Conservation (phyloP, 1,140 invertebrate species). For the Drosophila santomea region DNA sequence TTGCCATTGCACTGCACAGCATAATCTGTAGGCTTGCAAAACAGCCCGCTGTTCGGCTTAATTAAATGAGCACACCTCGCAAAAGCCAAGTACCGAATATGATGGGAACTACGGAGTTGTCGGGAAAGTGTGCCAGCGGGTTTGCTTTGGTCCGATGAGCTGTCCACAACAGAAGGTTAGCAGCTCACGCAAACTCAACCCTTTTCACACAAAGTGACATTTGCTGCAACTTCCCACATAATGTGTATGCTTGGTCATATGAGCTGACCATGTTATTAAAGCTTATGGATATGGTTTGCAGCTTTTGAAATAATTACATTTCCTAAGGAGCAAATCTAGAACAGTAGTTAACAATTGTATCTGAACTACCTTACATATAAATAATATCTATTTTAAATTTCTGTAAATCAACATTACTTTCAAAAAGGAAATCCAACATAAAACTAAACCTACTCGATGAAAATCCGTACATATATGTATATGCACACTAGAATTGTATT, state of each 20-base stretch:
- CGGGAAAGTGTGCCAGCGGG: conserved; percentile 62
- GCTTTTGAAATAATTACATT: too few species aligned
- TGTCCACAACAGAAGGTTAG: conserved; percentile 25
- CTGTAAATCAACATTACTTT: too few species aligned
- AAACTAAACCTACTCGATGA: too few species aligned
- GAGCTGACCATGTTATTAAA: too few species aligned
- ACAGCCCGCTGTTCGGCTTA: conserved; percentile 53
- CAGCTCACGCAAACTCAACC: conserved; percentile 10
- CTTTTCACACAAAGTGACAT: conserved; percentile 11
- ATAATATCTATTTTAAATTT: too few species aligned
- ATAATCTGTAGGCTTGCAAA: conserved; percentile 49
- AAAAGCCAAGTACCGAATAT: conserved; percentile 14
- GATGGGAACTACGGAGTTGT: conserved; percentile 32
- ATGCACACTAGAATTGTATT: too few species aligned
- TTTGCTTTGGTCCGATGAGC: neutral
- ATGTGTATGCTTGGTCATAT: neutral
- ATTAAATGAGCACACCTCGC: conserved; percentile 66
- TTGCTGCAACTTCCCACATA: neutral
- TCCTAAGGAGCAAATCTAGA: neutral
- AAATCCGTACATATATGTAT: too few species aligned
- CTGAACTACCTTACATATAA: too few species aligned
- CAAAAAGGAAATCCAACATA: too few species aligned
- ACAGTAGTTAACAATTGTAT: too few species aligned
- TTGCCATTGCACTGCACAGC: conserved; percentile 47
- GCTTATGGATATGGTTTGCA: too few species aligned